Percentiles rank a stretch among this genome's conserved stretches.
These are phyloP conservation scores for Bungarus multicinctus DNA, from an alignment of 2,113 vertebrate genomes.

Conservation along the genomic window DNA sequence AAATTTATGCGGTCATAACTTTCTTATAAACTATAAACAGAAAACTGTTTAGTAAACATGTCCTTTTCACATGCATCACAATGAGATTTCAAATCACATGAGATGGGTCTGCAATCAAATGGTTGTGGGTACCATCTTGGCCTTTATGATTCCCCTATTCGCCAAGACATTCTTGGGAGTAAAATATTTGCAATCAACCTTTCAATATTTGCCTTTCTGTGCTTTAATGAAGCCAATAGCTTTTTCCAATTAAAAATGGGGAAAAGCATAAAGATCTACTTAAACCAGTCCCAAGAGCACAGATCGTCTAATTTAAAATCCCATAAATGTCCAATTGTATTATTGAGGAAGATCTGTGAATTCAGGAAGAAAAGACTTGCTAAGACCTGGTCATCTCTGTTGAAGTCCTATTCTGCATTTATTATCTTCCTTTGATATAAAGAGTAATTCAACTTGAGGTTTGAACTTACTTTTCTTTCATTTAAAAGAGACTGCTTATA, in stretches of 20 bases:
- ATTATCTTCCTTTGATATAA: not conserved
- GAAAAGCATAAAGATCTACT: not conserved
- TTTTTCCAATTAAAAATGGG: not conserved
- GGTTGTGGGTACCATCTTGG: not conserved
- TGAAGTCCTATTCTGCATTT: conserved; percentile 5
- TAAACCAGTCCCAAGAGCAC: not conserved
- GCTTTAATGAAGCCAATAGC: not conserved
- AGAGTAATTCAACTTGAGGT: conserved; percentile 2
- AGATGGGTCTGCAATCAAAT: not conserved
- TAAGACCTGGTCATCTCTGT: not conserved
- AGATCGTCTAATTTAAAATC: not conserved
- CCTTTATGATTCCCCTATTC: not conserved
- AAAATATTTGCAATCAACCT: not conserved
- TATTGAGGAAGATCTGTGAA: conserved; percentile 2
- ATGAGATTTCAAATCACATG: not conserved
- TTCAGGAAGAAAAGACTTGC: not conserved
- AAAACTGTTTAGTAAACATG: not conserved
- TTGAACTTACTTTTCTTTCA: conserved; percentile 30
- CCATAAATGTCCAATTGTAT: not conserved
- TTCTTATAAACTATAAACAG: not conserved
- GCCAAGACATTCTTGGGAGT: not conserved
- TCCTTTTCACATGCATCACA: not conserved
- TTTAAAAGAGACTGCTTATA: conserved; percentile 23
- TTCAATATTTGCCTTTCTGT: not conserved
- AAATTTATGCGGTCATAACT: not conserved